These are phyloP conservation scores for Halictus quadricinctus DNA, from an alignment of 2,888 invertebrate species.

Conservation along the genomic window DNA sequence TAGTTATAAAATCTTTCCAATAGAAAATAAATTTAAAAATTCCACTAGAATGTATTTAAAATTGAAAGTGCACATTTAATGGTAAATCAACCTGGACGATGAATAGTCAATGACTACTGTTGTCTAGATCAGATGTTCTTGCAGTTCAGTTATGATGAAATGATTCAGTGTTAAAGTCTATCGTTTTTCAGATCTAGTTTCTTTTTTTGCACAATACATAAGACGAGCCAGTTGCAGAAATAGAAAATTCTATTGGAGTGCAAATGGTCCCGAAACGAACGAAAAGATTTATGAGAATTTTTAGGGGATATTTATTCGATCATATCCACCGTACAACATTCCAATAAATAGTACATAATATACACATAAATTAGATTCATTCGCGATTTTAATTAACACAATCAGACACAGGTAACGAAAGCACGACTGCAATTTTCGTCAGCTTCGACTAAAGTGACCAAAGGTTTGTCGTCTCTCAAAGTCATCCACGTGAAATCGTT, in stretches of 20 bases:
- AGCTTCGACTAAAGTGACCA: constrained; percentile 65
- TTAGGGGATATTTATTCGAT: neutral
- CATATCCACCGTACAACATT: neutral
- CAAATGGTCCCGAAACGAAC: neutral
- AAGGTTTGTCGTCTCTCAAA: constrained; percentile 67
- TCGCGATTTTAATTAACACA: neutral
- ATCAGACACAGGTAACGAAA: constrained; percentile 65
- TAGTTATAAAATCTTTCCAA: no score
- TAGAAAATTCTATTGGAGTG: neutral
- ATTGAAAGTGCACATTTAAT: no score
- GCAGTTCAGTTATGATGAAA: no score
- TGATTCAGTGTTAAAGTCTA: no score
- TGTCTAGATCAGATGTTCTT: no score
- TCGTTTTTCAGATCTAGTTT: no score
- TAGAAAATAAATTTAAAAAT: no score
- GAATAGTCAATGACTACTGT: neutral
- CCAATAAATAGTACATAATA: constrained; percentile 25
- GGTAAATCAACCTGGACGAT: no score
- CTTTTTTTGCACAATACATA: no score
- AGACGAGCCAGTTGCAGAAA: neutral
- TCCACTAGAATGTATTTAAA: no score
- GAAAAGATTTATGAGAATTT: neutral
- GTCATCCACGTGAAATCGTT: constrained; percentile 69
- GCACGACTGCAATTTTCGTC: constrained; percentile 71
- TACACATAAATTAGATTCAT: neutral